These are phyloP conservation scores for Cyanoramphus novaezelandiae DNA, from an alignment of 2,113 vertebrate species.

Conservation along the genomic window DNA sequence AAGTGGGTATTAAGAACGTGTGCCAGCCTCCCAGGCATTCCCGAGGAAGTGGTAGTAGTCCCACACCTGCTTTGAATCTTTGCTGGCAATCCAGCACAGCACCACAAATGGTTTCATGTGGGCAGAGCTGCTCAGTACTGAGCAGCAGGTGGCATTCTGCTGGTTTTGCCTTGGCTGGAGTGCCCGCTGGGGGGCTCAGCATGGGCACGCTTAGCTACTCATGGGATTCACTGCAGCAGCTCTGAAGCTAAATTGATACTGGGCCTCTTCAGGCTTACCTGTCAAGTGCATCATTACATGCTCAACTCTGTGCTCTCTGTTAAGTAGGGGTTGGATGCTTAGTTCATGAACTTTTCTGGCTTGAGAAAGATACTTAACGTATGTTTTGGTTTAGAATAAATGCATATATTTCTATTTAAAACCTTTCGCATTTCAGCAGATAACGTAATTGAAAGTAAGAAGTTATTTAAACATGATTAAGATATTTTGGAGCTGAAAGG, in stretches of 20 bases:
- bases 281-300: accelerated
- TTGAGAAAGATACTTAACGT: background rate
- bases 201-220: background rate
- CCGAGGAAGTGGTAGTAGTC: background rate
- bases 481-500: background rate
- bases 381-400: background rate
- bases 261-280: background rate
- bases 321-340: background rate
- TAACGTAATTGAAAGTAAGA: background rate
- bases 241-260: background rate
- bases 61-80: background rate
- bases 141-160: background rate
- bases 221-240: background rate
- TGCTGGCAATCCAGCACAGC: background rate
- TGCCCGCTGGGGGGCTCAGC: background rate
- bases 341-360: background rate
- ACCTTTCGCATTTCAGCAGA: background rate
- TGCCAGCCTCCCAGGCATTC: background rate
- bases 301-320: background rate
- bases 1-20: background rate
- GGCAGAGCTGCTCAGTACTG: background rate
- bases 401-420: background rate
- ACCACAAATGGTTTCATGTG: background rate
- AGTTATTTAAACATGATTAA: background rate
- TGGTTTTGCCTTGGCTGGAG: background rate